phyloP scores from a whole-genome alignment of 2,888 invertebrate species.

The Deroplatys truncata region DNA sequence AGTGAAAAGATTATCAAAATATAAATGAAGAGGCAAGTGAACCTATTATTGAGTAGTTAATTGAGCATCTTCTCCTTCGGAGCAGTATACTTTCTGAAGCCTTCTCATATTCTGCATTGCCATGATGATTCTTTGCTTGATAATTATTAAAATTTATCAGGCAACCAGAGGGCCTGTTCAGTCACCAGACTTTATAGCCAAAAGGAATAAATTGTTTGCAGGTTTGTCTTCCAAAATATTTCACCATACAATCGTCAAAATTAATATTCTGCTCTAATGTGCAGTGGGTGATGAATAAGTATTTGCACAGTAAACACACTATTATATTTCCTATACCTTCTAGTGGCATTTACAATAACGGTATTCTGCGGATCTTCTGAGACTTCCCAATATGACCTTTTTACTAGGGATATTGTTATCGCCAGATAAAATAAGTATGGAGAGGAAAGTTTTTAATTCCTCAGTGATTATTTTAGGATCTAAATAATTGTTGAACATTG shows the following conservation, averaged over 20 bases:
- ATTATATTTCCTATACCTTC: too few species aligned
- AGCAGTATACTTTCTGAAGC: not conserved
- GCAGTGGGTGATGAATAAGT: too few species aligned
- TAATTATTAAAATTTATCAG: not conserved
- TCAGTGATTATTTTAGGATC: too few species aligned
- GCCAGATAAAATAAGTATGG: too few species aligned
- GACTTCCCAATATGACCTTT: too few species aligned
- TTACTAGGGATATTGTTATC: too few species aligned
- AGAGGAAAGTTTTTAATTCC: too few species aligned
- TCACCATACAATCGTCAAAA: not conserved
- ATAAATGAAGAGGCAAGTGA: not conserved
- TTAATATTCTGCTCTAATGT: not conserved
- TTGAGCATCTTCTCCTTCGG: not conserved
- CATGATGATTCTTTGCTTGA: not conserved
- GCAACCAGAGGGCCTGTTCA: not conserved
- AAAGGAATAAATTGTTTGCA: not conserved
- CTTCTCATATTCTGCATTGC: not conserved
- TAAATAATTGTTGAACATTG: too few species aligned
- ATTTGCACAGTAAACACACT: too few species aligned
- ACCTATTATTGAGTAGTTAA: not conserved
- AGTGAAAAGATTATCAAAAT: not conserved
- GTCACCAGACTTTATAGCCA: not conserved
- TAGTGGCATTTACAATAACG: too few species aligned
- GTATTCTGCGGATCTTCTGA: too few species aligned
- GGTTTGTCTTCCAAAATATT: not conserved